A percentile compares a stretch with the other conserved stretches of the same genome.
Conservation (phyloP, 2,888 invertebrate species). For the Aphodius sticticus region DNA sequence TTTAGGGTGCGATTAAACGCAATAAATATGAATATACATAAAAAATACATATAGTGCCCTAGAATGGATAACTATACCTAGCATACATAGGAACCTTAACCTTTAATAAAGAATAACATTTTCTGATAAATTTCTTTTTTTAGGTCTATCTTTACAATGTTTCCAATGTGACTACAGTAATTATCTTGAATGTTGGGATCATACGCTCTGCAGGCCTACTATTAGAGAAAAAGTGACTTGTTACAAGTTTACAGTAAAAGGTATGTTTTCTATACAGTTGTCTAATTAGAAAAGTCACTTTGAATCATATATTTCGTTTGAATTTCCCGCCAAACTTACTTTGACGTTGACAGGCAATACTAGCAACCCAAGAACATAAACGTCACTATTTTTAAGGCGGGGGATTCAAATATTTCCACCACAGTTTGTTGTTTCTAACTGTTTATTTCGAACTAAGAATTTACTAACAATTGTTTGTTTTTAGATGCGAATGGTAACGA, state of each 20-base stretch:
- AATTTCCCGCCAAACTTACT: neutral
- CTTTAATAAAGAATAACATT: neutral
- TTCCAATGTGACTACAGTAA: slow-evolving; percentile 13
- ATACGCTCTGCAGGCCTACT: neutral
- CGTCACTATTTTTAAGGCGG: neutral
- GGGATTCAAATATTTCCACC: neutral
- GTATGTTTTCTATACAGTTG: neutral
- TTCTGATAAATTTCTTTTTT: neutral
- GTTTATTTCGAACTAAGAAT: neutral
- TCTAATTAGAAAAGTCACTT: neutral
- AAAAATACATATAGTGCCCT: no score
- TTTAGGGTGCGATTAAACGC: no score
- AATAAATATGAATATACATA: no score
- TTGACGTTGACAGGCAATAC: neutral
- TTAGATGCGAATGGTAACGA: slow-evolving; percentile 12
- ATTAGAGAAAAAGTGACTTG: slow-evolving; percentile 9
- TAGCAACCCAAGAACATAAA: no score
- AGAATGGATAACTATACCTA: no score
- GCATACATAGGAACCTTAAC: neutral
- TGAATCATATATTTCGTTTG: neutral
- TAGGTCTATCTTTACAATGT: neutral
- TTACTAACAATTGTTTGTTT: neutral
- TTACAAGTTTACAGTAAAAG: slow-evolving; percentile 17
- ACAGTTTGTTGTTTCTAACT: neutral
- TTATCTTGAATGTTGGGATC: slow-evolving; percentile 11